Conservation (phyloP, 2,888 invertebrate species). For the Adelphocoris suturalis region DNA sequence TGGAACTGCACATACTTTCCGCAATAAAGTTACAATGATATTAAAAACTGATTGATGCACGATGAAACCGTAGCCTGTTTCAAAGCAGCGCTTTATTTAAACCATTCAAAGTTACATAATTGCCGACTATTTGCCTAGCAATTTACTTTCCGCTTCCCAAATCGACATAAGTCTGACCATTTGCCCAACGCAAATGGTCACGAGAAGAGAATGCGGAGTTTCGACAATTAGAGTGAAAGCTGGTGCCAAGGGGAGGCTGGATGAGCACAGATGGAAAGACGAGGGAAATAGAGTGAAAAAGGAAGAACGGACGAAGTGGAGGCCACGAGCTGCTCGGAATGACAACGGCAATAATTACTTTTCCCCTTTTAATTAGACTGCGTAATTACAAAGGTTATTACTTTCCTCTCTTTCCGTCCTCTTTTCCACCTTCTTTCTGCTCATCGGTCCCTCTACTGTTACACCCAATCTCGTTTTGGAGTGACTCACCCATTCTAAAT, state of each 20-base stretch:
- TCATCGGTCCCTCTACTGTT: neutral
- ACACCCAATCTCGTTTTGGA: neutral
- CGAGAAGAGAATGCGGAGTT: neutral
- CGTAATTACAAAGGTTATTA: constrained; percentile 39
- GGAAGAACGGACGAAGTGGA: neutral
- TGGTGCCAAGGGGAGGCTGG: neutral
- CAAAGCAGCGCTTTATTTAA: no score
- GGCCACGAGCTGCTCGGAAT: constrained; percentile 8
- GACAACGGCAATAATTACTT: constrained; percentile 46
- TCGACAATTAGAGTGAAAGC: neutral
- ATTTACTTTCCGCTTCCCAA: no score
- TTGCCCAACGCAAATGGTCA: neutral
- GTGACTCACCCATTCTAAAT: neutral
- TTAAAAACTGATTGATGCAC: no score
- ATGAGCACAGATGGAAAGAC: neutral
- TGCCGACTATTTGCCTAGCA: no score
- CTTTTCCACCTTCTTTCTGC: neutral
- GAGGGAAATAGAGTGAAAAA: neutral
- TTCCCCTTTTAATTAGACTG: constrained; percentile 48
- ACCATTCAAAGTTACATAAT: no score
- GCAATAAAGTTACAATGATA: no score
- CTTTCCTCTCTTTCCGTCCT: neutral
- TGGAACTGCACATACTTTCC: no score
- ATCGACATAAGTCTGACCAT: neutral
- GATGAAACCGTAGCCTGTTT: no score